Percentiles rank a stretch among this genome's conserved stretches.
Conservation (phyloP, 2,888 invertebrate species). For the Plebejus anna region DNA sequence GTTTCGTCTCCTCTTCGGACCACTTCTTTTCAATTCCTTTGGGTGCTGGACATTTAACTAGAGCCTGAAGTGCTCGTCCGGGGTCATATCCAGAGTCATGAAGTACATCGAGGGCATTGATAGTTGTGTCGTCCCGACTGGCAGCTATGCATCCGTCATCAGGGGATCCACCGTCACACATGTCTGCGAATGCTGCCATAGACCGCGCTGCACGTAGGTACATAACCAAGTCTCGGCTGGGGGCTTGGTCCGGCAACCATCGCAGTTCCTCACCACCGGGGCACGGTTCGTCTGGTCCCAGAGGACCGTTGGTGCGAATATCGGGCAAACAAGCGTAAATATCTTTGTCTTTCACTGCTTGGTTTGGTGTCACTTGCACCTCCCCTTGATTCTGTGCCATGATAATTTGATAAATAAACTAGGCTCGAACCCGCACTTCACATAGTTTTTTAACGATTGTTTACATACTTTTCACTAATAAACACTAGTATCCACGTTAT, state of each 20-base stretch:
- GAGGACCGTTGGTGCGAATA: constrained; percentile 74
- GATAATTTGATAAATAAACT: constrained; percentile 66
- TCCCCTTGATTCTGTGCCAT: constrained; percentile 79
- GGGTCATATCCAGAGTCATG: constrained; percentile 98
- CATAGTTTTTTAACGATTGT: constrained; percentile 53
- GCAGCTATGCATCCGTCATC: constrained; percentile 98
- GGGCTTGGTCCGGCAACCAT: constrained; percentile 96
- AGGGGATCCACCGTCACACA: constrained; percentile 98
- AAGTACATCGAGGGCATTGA: constrained; percentile 96
- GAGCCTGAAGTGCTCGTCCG: constrained; percentile 95
- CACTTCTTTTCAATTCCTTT: constrained; percentile 98
- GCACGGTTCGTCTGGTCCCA: constrained; percentile 71
- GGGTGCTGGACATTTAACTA: constrained; percentile 98
- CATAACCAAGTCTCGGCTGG: constrained; percentile 97
- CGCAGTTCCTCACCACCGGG: constrained; percentile 90
- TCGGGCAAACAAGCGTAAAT: constrained; percentile 79
- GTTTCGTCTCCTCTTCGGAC: constrained; percentile 98
- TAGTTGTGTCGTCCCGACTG: constrained; percentile 97
- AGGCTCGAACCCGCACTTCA: constrained; percentile 54
- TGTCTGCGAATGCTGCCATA: constrained; percentile 99
- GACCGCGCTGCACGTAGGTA: constrained; percentile 97
- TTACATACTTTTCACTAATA: constrained; percentile 60
- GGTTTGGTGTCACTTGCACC: constrained; percentile 76
- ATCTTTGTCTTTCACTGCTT: constrained; percentile 74
- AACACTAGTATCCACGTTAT: constrained; percentile 45